Percentiles rank a stretch among this genome's conserved stretches.
Conservation (phyloP, 1,140 invertebrate species). For the Drosophila quadrilineata region DNA sequence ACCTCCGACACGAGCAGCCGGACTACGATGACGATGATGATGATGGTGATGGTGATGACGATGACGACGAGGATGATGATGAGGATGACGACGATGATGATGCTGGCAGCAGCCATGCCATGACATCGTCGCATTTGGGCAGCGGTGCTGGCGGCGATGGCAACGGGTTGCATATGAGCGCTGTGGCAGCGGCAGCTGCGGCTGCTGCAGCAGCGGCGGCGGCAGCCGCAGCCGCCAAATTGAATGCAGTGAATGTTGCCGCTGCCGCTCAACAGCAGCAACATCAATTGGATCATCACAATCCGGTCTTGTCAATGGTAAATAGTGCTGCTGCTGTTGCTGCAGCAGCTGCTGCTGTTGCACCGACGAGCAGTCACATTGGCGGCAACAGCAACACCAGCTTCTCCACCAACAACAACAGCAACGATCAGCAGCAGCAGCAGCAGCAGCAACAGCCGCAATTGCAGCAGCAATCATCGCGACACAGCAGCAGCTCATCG, state of each 20-base stretch:
- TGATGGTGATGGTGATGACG: slow-evolving; percentile 52
- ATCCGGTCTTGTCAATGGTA: slow-evolving; percentile 56
- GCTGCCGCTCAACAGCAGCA: slow-evolving; percentile 38
- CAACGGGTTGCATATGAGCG: slow-evolving; percentile 57
- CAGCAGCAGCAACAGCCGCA: slow-evolving; percentile 36
- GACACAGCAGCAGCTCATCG: too few species aligned
- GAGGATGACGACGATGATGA: slow-evolving; percentile 55
- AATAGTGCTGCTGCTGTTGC: slow-evolving; percentile 7
- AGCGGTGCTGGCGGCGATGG: slow-evolving; percentile 43
- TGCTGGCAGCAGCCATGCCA: slow-evolving; percentile 41
- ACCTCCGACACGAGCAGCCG: slow-evolving; percentile 47
- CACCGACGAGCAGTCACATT: slow-evolving; percentile 39
- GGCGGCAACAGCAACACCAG: slow-evolving; percentile 66
- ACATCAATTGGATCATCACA: slow-evolving; percentile 58
- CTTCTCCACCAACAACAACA: slow-evolving; percentile 36
- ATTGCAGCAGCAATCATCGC: slow-evolving; percentile 21
- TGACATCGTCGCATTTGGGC: slow-evolving; percentile 47
- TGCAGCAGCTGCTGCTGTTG: neutral
- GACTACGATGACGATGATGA: slow-evolving; percentile 44
- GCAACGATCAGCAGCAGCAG: slow-evolving; percentile 27
- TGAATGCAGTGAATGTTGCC: slow-evolving; percentile 36
- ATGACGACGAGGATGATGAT: slow-evolving; percentile 47
- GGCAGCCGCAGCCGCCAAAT: slow-evolving; percentile 42
- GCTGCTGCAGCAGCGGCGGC: slow-evolving; percentile 60
- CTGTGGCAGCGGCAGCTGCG: slow-evolving; percentile 58